Base-by-base conservation (phyloP, 2,113 vertebrate species). In the Spea bombifrons region DNA sequence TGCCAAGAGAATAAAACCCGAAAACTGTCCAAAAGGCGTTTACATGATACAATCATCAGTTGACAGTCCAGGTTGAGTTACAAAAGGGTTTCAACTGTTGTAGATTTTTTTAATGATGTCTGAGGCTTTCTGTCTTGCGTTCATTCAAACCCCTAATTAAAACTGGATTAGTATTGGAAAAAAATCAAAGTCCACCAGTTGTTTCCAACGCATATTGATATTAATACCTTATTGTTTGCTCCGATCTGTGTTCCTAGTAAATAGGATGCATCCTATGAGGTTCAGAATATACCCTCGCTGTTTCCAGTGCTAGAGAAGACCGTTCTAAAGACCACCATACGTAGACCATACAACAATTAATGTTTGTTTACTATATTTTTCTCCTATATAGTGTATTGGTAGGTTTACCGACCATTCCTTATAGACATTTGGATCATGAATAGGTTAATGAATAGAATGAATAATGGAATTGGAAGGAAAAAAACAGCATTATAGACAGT, bases 131-230 rank as follows among this genome's bases (percentile, higher is more conserved):
- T 61, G 8, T 61, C 10, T 52, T 64, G 4, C 30, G 61, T 64
- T 64, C 17, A n/a, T 7, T 70, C 16, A 70, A 70, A 70, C 47
- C 67, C 67, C 67, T 50, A 50, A 70, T 70, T 70, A 70, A 70
- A 70, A 47, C 15, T 48, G 67, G 67, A 70, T 70, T 70, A 70
- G 45, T 9, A 6, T 45, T 12, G 15, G n/a, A 70, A 70, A 48
- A 70, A 49, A 8, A 30, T 50, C 46, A 70, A 15, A 70, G 44
- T 47, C n/a, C n/a, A 15, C 55, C 44, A 65, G 66, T 68, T 68
- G 45, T 46, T 68, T 44, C 47, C 43, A 48, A 9, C 66, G 45
- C 45, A 5, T 13, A 46, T 12, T 13, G 45, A 15, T 68, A 68
- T 68, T 68, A 68, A 15, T 68, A 6, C 44, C 44, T 68, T 68